These are phyloP conservation scores for Notospermus geniculatus DNA, from an alignment of 1,140 invertebrate genomes.

Conservation along the genomic window DNA sequence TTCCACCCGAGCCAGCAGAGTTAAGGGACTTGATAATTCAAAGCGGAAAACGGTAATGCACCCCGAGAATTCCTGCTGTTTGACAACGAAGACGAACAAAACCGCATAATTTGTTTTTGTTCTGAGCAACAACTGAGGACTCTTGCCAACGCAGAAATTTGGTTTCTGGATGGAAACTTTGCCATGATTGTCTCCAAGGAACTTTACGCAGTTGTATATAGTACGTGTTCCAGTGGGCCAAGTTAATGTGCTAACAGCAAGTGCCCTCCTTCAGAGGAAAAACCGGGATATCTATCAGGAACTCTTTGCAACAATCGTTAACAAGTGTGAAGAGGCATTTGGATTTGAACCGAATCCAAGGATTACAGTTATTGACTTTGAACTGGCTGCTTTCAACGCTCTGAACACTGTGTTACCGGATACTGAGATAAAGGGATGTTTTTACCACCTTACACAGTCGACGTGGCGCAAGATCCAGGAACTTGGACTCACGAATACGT, in stretches of 20 bases:
- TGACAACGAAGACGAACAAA: no score
- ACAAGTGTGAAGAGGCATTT: conserved; percentile 1
- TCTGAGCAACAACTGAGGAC: background rate
- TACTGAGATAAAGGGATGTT: conserved; percentile 17
- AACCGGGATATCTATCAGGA: background rate
- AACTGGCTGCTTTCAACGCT: background rate
- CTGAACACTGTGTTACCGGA: background rate
- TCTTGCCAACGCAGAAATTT: conserved; percentile 1
- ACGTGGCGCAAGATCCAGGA: conserved; percentile 24
- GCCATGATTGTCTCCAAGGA: conserved; percentile 16
- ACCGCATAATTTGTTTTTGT: no score
- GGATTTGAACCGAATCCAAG: background rate
- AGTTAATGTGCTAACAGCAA: conserved; percentile 15
- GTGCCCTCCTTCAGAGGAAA: conserved; percentile 17
- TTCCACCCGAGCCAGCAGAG: no score
- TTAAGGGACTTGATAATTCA: no score
- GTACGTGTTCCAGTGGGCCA: conserved; percentile 15
- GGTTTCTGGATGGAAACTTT: conserved; percentile 22
- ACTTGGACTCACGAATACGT: conserved; percentile 15
- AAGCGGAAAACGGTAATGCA: no score
- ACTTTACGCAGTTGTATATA: conserved; percentile 23
- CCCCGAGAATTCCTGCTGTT: no score
- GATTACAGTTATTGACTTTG: background rate
- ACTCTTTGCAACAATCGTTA: background rate
- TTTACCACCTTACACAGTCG: conserved; percentile 26